Evolutionary conservation across 2,113 vertebrate species (phyloP).

Genomic region (Pelvicachromis taeniatus): DNA sequence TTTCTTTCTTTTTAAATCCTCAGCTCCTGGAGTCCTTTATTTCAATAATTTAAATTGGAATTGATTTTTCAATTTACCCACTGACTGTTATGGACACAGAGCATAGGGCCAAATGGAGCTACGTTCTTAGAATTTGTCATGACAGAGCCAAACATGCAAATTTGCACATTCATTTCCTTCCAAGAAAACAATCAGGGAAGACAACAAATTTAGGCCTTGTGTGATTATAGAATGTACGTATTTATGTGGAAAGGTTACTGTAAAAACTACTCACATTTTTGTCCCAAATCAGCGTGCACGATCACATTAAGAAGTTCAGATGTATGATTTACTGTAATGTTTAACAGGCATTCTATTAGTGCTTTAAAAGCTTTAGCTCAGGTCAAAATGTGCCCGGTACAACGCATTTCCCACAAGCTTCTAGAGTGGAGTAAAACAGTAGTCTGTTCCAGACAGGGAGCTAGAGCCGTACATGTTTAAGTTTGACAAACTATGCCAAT

Average conservation of each 20-base stretch:
- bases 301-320: neutral
- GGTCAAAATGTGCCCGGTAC: conserved; percentile 32
- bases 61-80: conserved; percentile 99
- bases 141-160: conserved; percentile 84
- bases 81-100: conserved; percentile 94
- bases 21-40: conserved; percentile 98
- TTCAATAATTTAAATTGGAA: conserved; percentile 99
- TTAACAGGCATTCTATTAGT: neutral
- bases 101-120: conserved; percentile 85
- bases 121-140: conserved; percentile 86
- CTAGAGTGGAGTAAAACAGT: conserved; percentile 56
- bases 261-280: neutral
- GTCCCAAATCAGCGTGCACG: neutral
- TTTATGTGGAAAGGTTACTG: neutral
- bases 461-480: conserved; percentile 59
- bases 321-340: neutral
- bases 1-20: conserved; percentile 78
- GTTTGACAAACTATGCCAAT: conserved; percentile 61
- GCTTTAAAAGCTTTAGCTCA: neutral
- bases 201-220: conserved; percentile 78
- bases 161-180: conserved; percentile 79
- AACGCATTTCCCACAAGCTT: conserved; percentile 45
- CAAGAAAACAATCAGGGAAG: conserved; percentile 58
- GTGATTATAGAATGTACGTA: conserved; percentile 55
- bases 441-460: conserved; percentile 71